Evolutionary conservation across 2,797 vertebrate genomes (phyloP), one percentile per base, ranked within the genome.

Genomic region (Miichthys miiuy): DNA sequence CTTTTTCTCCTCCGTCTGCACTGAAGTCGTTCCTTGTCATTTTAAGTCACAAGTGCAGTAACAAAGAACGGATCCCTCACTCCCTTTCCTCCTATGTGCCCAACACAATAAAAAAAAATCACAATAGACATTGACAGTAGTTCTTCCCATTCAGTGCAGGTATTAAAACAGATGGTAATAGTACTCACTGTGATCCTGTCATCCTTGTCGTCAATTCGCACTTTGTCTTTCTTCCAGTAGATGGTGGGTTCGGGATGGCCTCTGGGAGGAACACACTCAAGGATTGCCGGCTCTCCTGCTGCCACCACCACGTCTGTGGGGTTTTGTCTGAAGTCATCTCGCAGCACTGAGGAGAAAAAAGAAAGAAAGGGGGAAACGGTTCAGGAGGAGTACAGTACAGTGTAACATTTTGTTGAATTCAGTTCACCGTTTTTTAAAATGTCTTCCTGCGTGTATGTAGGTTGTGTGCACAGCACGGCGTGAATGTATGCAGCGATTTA

Each of bases 191-290:
- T 98, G 90, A 99, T 97, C 72, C 97, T 95, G 75, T 99, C 98
- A 75, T 99, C 98, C 64, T 93, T 96, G 89, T 99, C 98, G 46
- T 99, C 97, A 23, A 99, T 97, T 79, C 96, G 95, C 81, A 97
- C 94, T 97, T 99, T 99, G 89, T 99, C 98, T 82, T 99, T 99
- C 90, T 97, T 99, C 98, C 98, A 99, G 95, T 96, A 99, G 92
- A 97, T 98, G 73, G 97, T 98, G 66, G 98, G 98, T 81, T 99
- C 98, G 0, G 98, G 98, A 82, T 99, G 98, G 58, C 98, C 98
- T 71, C 98, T 95, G 8, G 98, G 98, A 0, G 98, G 97, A 48
- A 99, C 97, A 73, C 98, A 99, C 84, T 99, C 98, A 88, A 99
- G 87, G 68, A 99, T 98, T 2, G 98, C 98, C 3, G 98, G 98